Evolutionary conservation across 2,113 vertebrate genomes (phyloP).

Genomic region (Oncorhynchus masou): DNA sequence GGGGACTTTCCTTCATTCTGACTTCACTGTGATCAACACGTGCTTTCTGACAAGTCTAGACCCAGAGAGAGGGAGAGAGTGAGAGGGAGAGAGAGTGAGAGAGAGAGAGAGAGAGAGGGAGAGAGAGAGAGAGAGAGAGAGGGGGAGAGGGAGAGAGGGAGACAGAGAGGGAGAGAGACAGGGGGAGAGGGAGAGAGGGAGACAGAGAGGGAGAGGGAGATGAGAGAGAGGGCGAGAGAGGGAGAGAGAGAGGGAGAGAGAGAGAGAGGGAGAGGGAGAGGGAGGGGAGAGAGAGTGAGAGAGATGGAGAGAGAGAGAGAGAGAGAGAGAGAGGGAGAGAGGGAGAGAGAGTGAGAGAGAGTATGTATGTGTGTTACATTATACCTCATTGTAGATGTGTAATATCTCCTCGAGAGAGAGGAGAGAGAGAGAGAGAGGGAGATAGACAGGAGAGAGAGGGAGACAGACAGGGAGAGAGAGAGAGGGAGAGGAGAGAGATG

Average conservation of each 20-base stretch:
- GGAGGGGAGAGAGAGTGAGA: conserved; percentile 13
- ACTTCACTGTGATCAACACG: conserved; percentile 61
- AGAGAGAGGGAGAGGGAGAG: background rate
- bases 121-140: background rate
- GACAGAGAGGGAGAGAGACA: background rate
- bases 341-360: no score
- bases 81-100: background rate
- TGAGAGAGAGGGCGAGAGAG: rapidly evolving
- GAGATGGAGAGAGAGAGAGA: background rate
- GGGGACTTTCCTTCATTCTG: conserved; percentile 64
- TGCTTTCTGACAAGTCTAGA: conserved; percentile 69
- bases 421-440: no score
- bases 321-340: conserved; percentile 12
- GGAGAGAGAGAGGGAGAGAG: background rate
- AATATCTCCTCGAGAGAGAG: no score
- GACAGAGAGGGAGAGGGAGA: no score
- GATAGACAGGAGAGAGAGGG: no score
- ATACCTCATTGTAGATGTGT: no score
- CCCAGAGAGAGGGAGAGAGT: conserved; percentile 26
- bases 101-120: background rate
- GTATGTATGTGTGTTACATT: no score
- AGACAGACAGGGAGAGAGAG: no score
- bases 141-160: background rate
- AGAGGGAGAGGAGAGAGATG: no score
- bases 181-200: no score